These are phyloP conservation scores for Tachystola acroxantha DNA, from an alignment of 2,888 invertebrate genomes.

Conservation along the genomic window DNA sequence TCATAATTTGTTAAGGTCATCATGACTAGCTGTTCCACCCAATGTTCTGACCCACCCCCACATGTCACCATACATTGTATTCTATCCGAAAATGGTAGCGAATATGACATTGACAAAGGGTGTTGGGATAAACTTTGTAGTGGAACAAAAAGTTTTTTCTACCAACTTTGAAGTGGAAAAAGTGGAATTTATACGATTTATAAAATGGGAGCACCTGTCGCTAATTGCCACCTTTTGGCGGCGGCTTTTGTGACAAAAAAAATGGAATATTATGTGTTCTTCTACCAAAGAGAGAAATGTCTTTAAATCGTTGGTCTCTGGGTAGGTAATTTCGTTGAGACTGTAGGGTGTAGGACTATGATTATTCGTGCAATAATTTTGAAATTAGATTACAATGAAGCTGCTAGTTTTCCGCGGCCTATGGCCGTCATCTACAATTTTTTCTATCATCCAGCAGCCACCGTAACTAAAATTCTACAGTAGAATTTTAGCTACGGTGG, in stretches of 20 bases:
- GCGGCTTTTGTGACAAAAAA: slow-evolving; percentile 51
- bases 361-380: too few species aligned
- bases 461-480: too few species aligned
- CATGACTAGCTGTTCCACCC: slow-evolving; percentile 44
- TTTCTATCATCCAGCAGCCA: too few species aligned
- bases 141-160: slow-evolving; percentile 47
- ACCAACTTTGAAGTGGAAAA: slow-evolving; percentile 30
- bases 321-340: too few species aligned
- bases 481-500: too few species aligned
- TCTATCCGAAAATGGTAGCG: slow-evolving; percentile 61
- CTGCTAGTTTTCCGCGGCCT: too few species aligned
- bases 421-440: too few species aligned
- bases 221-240: slow-evolving; percentile 77
- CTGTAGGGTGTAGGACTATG: too few species aligned
- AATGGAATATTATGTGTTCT: slow-evolving; percentile 21
- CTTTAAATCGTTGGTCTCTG: too few species aligned
- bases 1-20: slow-evolving; percentile 59
- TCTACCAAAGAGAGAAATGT: too few species aligned
- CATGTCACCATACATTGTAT: slow-evolving; percentile 68
- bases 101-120: slow-evolving; percentile 69
- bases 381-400: too few species aligned
- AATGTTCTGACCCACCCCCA: slow-evolving; percentile 32
- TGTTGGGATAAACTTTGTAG: slow-evolving; percentile 57
- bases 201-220: slow-evolving; percentile 67
- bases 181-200: slow-evolving; percentile 58